Conservation (phyloP, 2,797 vertebrate genomes). For the Sebastiscus albofasciatus region DNA sequence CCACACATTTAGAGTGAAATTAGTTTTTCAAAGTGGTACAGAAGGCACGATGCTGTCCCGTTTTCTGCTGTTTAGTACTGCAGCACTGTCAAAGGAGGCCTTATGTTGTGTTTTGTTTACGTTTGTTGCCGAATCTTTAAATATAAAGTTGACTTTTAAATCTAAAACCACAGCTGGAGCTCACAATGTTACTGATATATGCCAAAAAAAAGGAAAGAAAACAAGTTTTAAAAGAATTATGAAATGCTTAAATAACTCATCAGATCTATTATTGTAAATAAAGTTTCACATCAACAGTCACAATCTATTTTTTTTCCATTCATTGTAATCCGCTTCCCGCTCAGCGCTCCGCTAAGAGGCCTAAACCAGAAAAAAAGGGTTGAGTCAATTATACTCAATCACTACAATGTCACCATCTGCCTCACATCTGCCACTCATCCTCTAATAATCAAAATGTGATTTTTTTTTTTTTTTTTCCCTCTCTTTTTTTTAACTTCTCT, state of each 20-base stretch:
- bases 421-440: constrained; percentile 73
- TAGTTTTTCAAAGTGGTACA: not conserved
- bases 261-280: constrained; percentile 48
- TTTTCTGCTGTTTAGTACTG: constrained; percentile 30
- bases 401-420: constrained; percentile 66
- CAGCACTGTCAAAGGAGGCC: not conserved
- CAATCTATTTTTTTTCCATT: not conserved
- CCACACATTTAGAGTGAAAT: not conserved
- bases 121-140: not conserved
- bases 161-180: not conserved
- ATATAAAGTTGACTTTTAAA: constrained; percentile 7
- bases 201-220: not conserved
- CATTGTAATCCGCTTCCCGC: not conserved
- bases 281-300: constrained; percentile 30
- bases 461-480: not conserved
- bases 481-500: constrained; percentile 16
- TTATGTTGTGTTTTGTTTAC: constrained; percentile 18
- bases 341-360: not conserved
- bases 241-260: constrained; percentile 19
- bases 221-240: not conserved
- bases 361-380: constrained; percentile 10
- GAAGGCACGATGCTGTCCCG: not conserved
- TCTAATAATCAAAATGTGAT: constrained; percentile 62
- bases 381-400: constrained; percentile 52
- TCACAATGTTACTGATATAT: not conserved